Base-by-base conservation (phyloP, 2,797 vertebrate genomes). In the Rhincodon typus region DNA sequence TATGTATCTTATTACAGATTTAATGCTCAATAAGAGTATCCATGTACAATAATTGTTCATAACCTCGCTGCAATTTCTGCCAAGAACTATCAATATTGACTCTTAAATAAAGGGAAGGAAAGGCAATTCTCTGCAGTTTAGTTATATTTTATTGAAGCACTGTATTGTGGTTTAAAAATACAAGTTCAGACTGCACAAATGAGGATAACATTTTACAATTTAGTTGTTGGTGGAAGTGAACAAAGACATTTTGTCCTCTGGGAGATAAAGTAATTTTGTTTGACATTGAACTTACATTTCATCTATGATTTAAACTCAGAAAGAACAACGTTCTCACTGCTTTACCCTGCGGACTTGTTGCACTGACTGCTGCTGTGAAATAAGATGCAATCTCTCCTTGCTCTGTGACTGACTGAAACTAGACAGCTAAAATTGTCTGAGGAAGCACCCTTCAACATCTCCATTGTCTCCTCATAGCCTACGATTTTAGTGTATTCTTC, bases 161-260 rank as follows among this genome's bases (percentile, higher is more conserved):
- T 66, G 21, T 27, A 94, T 70, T 70, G 66, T 94, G n/a, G 38
- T 69, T 94, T 94, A 94, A 94, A 69, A 94, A 34, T 93, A 67
- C n/a, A 94, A 69, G 67, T n/a, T n/a, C 5, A n/a, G 13, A n/a
- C 57, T 42, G n/a, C 91, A 27, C 38, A 94, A 62, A 90, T 19
- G 62, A 94, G 13, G n/a, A 94, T 46, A 94, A 94, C 87, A 90
- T 90, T 66, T 90, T 90, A 94, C 57, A 67, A 70, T 69, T 42
- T 19, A 70, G 66, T 69, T 94, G 23, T 70, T 46, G 67, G 62
- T 67, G n/a, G 34, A 69, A 42, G n/a, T 38, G 62, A 94, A 67
- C 23, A 27, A 67, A 94, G 30, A 66, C 88, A 66, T 67, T 67
- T n/a, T 21, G 53, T 93, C 90, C 62, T 62, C 53, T 38, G 53